These are phyloP conservation scores for Disparrhopalites patrizii DNA, from an alignment of 2,888 invertebrate species.

Conservation along the genomic window DNA sequence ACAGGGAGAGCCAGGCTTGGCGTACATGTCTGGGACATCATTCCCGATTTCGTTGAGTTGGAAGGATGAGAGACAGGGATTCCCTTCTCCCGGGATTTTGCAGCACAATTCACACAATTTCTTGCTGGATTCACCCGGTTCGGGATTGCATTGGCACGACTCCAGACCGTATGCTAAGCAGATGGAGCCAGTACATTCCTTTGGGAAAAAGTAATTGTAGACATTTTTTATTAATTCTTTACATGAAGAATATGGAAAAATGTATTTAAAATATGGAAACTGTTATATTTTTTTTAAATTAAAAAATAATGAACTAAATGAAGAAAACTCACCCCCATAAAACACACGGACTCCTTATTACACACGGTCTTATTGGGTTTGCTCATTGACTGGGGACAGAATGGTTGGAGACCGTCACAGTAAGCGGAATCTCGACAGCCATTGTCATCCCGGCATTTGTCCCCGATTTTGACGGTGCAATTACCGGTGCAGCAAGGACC, in stretches of 20 bases:
- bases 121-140: slow-evolving; percentile 71
- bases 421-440: slow-evolving; percentile 89
- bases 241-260: background rate
- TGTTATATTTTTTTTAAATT: background rate
- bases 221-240: background rate
- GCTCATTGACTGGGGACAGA: slow-evolving; percentile 86
- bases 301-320: too few relatives aligned
- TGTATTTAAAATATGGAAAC: background rate
- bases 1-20: slow-evolving; percentile 90
- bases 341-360: slow-evolving; percentile 93
- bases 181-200: slow-evolving; percentile 97
- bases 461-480: slow-evolving; percentile 77
- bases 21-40: slow-evolving; percentile 88
- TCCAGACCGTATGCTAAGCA: slow-evolving; percentile 93
- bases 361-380: slow-evolving; percentile 93
- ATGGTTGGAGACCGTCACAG: slow-evolving; percentile 82
- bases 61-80: slow-evolving; percentile 81
- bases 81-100: slow-evolving; percentile 74
- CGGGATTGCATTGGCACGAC: slow-evolving; percentile 87
- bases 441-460: slow-evolving; percentile 87
- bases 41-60: slow-evolving; percentile 84
- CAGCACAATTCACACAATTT: slow-evolving; percentile 93
- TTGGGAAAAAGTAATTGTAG: slow-evolving; percentile 30
- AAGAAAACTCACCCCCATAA: slow-evolving; percentile 73
- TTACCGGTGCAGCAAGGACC: slow-evolving; percentile 92